These are phyloP conservation scores for Phocides pigmalion DNA, from an alignment of 1,140 invertebrate species.

Conservation along the genomic window DNA sequence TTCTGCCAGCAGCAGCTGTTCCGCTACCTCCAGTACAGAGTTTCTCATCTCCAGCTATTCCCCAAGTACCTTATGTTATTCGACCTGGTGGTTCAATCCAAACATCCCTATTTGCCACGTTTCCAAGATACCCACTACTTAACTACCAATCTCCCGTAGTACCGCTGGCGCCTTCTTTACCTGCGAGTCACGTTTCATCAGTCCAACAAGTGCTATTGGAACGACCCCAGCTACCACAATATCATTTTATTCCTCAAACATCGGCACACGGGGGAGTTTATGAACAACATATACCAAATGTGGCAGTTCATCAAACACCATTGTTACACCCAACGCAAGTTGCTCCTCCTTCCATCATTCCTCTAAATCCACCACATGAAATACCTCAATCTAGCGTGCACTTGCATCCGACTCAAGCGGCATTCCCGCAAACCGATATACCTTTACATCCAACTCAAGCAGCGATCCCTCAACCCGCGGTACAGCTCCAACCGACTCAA, in stretches of 20 bases:
- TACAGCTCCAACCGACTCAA: conserved; percentile 52
- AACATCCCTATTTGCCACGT: conserved; percentile 75
- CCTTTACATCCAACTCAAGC: conserved; percentile 40
- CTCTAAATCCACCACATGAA: conserved; percentile 37
- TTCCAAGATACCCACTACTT: conserved; percentile 71
- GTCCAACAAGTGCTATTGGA: conserved; percentile 51
- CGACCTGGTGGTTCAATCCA: conserved; percentile 76
- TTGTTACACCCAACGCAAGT: conserved; percentile 29
- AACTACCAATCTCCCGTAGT: conserved; percentile 63
- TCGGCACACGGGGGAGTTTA: conserved; percentile 48
- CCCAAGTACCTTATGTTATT: conserved; percentile 64
- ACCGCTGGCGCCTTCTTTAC: conserved; percentile 43
- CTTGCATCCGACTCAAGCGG: conserved; percentile 41
- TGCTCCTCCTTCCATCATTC: conserved; percentile 22
- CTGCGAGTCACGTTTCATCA: conserved; percentile 37
- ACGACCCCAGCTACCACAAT: conserved; percentile 56
- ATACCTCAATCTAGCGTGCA: conserved; percentile 40
- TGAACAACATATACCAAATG: conserved; percentile 47
- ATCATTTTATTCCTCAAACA: conserved; percentile 55
- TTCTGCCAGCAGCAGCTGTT: conserved; percentile 51
- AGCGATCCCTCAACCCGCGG: conserved; percentile 37
- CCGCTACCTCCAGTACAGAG: conserved; percentile 40
- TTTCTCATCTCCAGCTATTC: conserved; percentile 42
- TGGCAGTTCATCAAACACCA: conserved; percentile 48
- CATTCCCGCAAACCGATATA: conserved; percentile 34